These are phyloP conservation scores for Tigriopus californicus DNA, from an alignment of 2,888 invertebrate species.

Conservation along the genomic window DNA sequence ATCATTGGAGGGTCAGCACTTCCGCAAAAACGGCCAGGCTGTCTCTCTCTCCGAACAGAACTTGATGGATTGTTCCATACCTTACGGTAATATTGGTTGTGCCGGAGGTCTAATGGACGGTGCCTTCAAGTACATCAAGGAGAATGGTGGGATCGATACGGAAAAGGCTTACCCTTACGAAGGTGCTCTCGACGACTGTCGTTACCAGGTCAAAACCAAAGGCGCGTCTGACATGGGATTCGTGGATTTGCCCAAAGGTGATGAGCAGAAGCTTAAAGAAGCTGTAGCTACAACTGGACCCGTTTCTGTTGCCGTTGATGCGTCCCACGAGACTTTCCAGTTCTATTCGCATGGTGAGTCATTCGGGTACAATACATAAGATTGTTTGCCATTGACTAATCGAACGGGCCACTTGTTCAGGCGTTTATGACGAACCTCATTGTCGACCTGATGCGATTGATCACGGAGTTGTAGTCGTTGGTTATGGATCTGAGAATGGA, in stretches of 20 bases:
- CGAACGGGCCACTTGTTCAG: too few species aligned
- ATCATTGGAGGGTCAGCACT: constrained; percentile 73
- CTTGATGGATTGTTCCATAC: constrained; percentile 38
- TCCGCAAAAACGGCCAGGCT: constrained; percentile 50
- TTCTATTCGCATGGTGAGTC: constrained; percentile 37
- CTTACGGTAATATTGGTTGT: constrained; percentile 75
- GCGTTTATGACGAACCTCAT: constrained; percentile 52
- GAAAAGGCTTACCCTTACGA: constrained; percentile 73
- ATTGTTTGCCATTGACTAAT: too few species aligned
- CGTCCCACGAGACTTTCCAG: constrained; percentile 63
- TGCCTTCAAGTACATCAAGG: constrained; percentile 63
- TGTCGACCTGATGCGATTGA: constrained; percentile 52
- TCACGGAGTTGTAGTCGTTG: constrained; percentile 67
- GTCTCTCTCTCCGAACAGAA: constrained; percentile 81
- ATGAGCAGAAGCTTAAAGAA: constrained; percentile 49
- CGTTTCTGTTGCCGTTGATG: constrained; percentile 72
- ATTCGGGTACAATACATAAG: too few species aligned
- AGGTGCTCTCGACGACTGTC: constrained; percentile 32
- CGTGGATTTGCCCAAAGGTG: constrained; percentile 45
- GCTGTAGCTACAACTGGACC: constrained; percentile 72
- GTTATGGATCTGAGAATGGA: constrained; percentile 49
- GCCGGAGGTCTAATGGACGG: constrained; percentile 66
- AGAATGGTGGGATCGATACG: constrained; percentile 71
- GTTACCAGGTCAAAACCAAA: constrained; percentile 35
- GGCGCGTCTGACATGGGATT: constrained; percentile 67